These are phyloP conservation scores for Itoplectis maculator DNA, from an alignment of 2,888 invertebrate species.

Conservation along the genomic window DNA sequence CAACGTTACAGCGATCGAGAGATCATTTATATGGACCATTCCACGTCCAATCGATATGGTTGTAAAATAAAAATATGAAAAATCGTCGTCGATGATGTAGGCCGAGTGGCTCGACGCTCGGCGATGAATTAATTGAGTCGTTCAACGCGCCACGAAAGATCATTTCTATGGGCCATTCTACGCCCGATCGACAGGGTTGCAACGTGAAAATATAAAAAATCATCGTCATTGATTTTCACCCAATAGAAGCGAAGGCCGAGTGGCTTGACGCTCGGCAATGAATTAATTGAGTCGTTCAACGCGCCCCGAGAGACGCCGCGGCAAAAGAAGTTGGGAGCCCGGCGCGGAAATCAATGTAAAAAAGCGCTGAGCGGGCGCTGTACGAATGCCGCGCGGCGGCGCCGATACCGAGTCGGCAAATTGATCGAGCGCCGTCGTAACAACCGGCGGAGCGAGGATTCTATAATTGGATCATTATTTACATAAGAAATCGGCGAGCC, in stretches of 20 bases:
- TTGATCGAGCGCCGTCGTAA: slow-evolving; percentile 65
- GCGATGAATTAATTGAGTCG: no score
- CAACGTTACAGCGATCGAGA: no score
- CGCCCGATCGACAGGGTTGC: no score
- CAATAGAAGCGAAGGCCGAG: slow-evolving; percentile 57
- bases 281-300: slow-evolving; percentile 68
- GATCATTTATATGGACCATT: no score
- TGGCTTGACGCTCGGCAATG: slow-evolving; percentile 44
- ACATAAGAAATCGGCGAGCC: slow-evolving; percentile 65
- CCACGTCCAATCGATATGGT: no score
- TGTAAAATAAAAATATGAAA: no score
- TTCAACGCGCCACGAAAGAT: no score
- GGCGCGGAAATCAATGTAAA: slow-evolving; percentile 42
- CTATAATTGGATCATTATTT: slow-evolving; percentile 69
- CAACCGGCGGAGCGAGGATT: slow-evolving; percentile 62
- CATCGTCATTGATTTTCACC: slow-evolving; percentile 66
- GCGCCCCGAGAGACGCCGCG: slow-evolving; percentile 46
- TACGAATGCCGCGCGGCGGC: neutral
- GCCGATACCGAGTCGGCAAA: slow-evolving; percentile 58
- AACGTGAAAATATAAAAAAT: no score
- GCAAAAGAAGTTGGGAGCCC: slow-evolving; percentile 25
- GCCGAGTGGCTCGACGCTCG: no score
- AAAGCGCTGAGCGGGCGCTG: slow-evolving; percentile 31
- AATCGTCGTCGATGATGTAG: no score
- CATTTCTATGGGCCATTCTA: no score